Evolutionary conservation across 2,113 vertebrate genomes (phyloP), one percentile per base, ranked within the genome.

Genomic region (Misgurnus anguillicaudatus): DNA sequence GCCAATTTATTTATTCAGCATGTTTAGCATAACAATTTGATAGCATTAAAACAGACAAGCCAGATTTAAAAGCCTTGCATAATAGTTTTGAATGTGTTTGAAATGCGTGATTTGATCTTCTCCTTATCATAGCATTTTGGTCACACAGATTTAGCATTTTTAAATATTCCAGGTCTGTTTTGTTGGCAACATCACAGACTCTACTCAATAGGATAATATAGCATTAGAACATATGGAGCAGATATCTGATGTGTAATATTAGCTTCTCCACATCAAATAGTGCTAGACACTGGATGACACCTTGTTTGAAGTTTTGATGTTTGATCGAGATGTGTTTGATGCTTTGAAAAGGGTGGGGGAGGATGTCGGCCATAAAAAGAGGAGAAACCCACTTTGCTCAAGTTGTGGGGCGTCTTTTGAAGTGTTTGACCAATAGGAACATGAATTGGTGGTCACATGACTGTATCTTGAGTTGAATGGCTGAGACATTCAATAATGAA

Each of bases 281-380:
- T 24, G 69, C 80, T 5, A 87, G 85, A 88, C 88, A 87, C 89
- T 86, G 87, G 88, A 90, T 91, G 89, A 90, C 89, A 89, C 86
- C 89, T 88, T 85, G 88, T 92, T 92, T 92, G 90, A 93, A 92
- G 91, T 85, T 84, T 84, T 87, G 89, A 90, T 88, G 88, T 93
- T 93, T 93, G 90, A 93, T 93, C 86, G 88, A 84, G 89, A 42
- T 76, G 75, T 81, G 84, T 88, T 86, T 88, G 86, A 88, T 88
- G 83, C 83, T 86, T 80, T 77, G 78, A 76, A 80, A 83, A 66
- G 82, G 42, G 62, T 68, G 77, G 67, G 21, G 36, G 53, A 24
- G 63, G 36, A 24, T 24, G 51, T 63, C 31, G 63, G 17, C 31
- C 47, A 77, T 74, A 62, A 80, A 72, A 31, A 72, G 63, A 80